These are phyloP conservation scores for Siniperca scherzeri DNA, from an alignment of 2,797 vertebrate genomes.

Conservation along the genomic window DNA sequence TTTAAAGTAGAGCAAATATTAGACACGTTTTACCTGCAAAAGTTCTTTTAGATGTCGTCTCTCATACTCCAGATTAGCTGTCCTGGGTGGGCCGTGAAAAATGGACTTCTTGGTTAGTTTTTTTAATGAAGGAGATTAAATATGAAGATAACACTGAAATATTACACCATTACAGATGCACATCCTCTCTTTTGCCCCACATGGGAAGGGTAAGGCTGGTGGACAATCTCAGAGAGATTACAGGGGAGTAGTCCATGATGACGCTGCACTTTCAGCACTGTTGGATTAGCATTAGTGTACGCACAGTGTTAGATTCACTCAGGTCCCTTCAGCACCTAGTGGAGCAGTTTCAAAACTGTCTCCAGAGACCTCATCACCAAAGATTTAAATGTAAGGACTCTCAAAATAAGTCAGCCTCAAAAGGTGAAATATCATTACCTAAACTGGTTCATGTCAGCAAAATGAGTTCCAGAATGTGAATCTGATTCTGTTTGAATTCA, in stretches of 20 bases:
- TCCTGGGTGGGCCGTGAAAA: conserved; percentile 1
- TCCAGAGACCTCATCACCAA: not conserved
- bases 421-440: not conserved
- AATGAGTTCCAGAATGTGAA: too few species aligned
- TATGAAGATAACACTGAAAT: not conserved
- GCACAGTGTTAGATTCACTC: conserved; percentile 20
- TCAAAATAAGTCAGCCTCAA: not conserved
- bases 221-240: conserved; percentile 60
- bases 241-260: conserved; percentile 60
- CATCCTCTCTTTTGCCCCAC: conserved; percentile 14
- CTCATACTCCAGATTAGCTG: not conserved
- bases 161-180: conserved; percentile 8
- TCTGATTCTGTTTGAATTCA: not conserved
- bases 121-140: not conserved
- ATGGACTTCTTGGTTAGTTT: not conserved
- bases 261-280: conserved; percentile 63
- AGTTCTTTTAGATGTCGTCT: not conserved
- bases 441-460: not conserved
- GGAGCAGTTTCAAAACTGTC: conserved; percentile 4
- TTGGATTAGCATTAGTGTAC: conserved; percentile 69
- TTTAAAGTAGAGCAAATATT: conserved; percentile 5
- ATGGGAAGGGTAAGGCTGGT: conserved; percentile 21
- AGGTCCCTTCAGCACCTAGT: conserved; percentile 19
- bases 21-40: conserved; percentile 31
- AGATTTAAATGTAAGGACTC: not conserved